These are phyloP conservation scores for Pseudopleuronectes americanus DNA, from an alignment of 2,797 vertebrate species.

Conservation along the genomic window DNA sequence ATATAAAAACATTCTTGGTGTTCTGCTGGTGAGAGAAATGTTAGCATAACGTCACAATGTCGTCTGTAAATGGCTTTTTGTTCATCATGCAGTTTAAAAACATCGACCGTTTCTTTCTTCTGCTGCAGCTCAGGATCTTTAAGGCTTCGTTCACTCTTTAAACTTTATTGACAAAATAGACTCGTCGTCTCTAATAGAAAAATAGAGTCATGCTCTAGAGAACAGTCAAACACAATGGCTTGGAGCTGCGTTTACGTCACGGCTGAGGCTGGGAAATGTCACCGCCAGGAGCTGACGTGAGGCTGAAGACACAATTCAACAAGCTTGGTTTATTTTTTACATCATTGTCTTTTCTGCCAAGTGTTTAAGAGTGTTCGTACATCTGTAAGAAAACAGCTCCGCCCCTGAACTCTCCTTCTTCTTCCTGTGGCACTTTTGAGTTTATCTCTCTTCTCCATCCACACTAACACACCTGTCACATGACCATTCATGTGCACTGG, in stretches of 20 bases:
- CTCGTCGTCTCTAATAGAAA: conserved; percentile 62
- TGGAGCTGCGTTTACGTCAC: conserved; percentile 53
- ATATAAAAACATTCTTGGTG: conserved; percentile 67
- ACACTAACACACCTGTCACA: too few relatives aligned
- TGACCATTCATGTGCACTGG: too few relatives aligned
- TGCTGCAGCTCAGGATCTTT: conserved; percentile 30
- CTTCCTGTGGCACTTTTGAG: too few relatives aligned
- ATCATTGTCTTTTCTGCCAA: neutral
- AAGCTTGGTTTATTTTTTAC: neutral
- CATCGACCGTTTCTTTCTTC: neutral
- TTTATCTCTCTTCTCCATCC: too few relatives aligned
- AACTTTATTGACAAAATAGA: conserved; percentile 43
- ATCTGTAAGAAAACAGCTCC: too few relatives aligned
- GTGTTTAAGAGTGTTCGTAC: neutral
- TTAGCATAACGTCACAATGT: conserved; percentile 29
- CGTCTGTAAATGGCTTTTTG: conserved; percentile 73
- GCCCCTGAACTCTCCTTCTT: too few relatives aligned
- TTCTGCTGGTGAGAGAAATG: conserved; percentile 76
- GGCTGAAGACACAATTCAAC: conserved; percentile 5
- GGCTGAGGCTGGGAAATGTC: conserved; percentile 41
- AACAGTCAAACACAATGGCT: conserved; percentile 76
- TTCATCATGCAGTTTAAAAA: conserved; percentile 8
- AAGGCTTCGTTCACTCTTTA: conserved; percentile 57
- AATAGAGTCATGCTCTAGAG: conserved; percentile 73
- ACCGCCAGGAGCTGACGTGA: conserved; percentile 16